Percentiles rank a stretch among this genome's conserved stretches.
These are phyloP conservation scores for Callospermophilus lateralis DNA, from an alignment of 2,113 vertebrate species.

Conservation along the genomic window DNA sequence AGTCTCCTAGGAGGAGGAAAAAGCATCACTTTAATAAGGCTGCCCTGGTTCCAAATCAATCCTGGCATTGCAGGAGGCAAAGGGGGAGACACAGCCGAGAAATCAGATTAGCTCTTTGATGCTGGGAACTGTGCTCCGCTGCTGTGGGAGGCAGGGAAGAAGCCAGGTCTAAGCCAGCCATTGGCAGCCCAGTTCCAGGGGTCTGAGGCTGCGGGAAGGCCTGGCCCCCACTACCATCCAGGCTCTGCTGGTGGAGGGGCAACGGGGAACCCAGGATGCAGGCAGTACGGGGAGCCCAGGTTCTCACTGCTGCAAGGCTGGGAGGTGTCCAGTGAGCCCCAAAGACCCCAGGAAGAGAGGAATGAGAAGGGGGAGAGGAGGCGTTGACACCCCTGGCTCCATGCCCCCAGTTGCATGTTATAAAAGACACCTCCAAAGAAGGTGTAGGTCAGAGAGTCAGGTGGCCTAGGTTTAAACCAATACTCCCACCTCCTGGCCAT, in stretches of 20 bases:
- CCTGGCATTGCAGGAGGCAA: slow-evolving; percentile 63
- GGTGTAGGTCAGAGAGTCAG: not conserved
- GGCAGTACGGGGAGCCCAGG: not conserved
- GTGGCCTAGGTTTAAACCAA: not conserved
- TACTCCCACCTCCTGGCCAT: not conserved
- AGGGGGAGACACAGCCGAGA: not conserved
- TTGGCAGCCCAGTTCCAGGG: no score
- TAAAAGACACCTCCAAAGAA: not conserved
- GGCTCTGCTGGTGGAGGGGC: not conserved
- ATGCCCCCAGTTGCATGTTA: not conserved
- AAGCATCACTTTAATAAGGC: slow-evolving; percentile 71
- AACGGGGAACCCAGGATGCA: not conserved
- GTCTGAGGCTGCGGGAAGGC: not conserved
- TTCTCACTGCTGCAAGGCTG: not conserved
- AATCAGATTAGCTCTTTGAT: slow-evolving; percentile 70
- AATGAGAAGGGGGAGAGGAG: not conserved
- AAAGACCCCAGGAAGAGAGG: not conserved
- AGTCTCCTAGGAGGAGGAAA: slow-evolving; percentile 36
- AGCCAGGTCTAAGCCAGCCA: not conserved
- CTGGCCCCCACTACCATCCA: not conserved
- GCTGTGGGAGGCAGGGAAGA: not conserved
- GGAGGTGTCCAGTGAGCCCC: not conserved
- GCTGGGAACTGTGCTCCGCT: slow-evolving; percentile 9
- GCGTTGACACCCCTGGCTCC: no score
- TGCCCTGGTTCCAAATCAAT: slow-evolving; percentile 74